These are phyloP conservation scores for Porites lutea DNA, from an alignment of 64 coral and sea anemone species.

Conservation along the genomic window DNA sequence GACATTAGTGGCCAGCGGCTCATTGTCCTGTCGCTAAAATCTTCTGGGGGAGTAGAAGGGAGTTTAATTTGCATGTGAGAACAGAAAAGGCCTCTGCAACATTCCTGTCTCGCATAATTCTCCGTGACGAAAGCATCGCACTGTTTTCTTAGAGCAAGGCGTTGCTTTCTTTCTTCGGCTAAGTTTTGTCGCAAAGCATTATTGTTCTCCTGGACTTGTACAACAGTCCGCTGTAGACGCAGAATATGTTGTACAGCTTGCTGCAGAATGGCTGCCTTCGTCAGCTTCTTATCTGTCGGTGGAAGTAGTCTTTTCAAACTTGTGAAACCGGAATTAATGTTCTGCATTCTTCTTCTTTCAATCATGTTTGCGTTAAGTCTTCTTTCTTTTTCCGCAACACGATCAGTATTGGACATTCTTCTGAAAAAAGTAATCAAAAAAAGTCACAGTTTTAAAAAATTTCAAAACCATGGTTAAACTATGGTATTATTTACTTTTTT, in stretches of 20 bases:
- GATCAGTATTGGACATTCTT: not conserved
- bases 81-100: not conserved
- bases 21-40: not conserved
- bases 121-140: not conserved
- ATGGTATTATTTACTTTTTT: too few relatives aligned
- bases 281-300: conserved; percentile 84
- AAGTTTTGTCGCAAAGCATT: conserved; percentile 37
- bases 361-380: conserved; percentile 90
- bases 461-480: too few relatives aligned
- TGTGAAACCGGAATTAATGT: conserved; percentile 86
- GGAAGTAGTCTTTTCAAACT: conserved; percentile 89
- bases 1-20: conserved; percentile 2
- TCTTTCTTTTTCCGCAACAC: conserved; percentile 50
- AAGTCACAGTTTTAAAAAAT: too few relatives aligned
- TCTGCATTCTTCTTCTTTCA: conserved; percentile 93
- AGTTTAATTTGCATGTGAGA: not conserved
- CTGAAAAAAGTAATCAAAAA: not conserved
- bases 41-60: not conserved
- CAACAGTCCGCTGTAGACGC: conserved; percentile 76
- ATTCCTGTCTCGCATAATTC: not conserved
- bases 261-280: conserved; percentile 85
- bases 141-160: not conserved
- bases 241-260: conserved; percentile 90
- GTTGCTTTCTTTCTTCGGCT: conserved; percentile 35
- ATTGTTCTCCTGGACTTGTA: conserved; percentile 80